A percentile compares a stretch with the other conserved stretches of the same genome.
Conservation (phyloP, 1,140 invertebrate genomes). For the Micrasema minimum region DNA sequence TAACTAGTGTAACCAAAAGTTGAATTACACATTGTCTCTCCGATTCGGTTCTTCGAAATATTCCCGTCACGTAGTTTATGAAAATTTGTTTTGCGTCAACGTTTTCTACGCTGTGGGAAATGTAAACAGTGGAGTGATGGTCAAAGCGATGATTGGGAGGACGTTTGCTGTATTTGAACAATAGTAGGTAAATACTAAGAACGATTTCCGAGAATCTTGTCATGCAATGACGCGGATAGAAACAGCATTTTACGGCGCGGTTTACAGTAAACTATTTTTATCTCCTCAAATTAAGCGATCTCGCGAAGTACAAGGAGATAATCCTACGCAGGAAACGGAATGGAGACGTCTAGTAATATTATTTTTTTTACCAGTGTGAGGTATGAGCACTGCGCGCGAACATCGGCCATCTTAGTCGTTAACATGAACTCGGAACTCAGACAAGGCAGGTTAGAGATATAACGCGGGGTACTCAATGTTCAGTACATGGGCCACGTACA, state of each 20-base stretch:
- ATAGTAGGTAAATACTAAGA: too few relatives aligned
- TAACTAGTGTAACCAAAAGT: constrained; percentile 9
- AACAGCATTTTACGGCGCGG: background rate
- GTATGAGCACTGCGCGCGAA: too few relatives aligned
- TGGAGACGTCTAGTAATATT: too few relatives aligned
- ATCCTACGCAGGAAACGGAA: too few relatives aligned
- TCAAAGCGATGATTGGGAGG: background rate
- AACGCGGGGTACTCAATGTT: too few relatives aligned
- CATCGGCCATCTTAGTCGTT: too few relatives aligned
- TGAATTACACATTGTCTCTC: constrained; percentile 33
- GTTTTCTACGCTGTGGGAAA: constrained; percentile 42
- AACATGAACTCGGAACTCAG: too few relatives aligned
- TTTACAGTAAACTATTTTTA: constrained; percentile 7
- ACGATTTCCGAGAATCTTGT: too few relatives aligned
- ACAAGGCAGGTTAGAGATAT: too few relatives aligned
- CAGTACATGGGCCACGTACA: background rate
- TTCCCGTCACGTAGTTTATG: constrained; percentile 51
- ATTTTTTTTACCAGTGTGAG: too few relatives aligned
- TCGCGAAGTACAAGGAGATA: background rate
- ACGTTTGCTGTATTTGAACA: too few relatives aligned
- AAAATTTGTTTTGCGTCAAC: constrained; percentile 45
- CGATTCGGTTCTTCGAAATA: constrained; percentile 17
- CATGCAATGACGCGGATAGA: background rate
- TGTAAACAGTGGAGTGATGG: constrained; percentile 41
- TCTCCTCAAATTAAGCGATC: background rate